Evolutionary conservation across 2,797 vertebrate genomes (phyloP), one percentile per base, ranked within the genome.

Genomic region (Chelon labrosus): DNA sequence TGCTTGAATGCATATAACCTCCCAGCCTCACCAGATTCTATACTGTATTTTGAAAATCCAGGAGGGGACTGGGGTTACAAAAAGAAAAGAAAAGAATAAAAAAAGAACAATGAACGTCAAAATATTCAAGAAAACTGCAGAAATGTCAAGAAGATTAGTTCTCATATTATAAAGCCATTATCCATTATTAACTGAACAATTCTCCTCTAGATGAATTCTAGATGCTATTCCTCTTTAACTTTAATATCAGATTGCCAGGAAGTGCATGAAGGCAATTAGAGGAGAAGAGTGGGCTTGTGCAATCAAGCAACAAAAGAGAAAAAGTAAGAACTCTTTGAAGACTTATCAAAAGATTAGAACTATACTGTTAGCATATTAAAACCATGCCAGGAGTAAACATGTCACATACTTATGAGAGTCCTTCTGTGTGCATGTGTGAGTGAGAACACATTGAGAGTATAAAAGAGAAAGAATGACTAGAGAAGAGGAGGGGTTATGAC

Each of bases 1-100:
- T 69, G 73, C 73, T 70, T 53, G 73, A 79, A 84, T 76, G 69
- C 72, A 70, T 61, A 72, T 49, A 66, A 71, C 61, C 12, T 19
- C 50, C 64, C 38, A 56, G 52, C 22, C n/a, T 10, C 53, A 49
- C 20, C 37, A 46, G 49, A 75, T 27, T 65, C 49, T 69, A 69
- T 25, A 56, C 63, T 61, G 58, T 67, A 76, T 85, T 35, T 66
- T 57, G 20, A 53, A 75, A 57, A 46, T 51, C 31, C 65, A 63
- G 44, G 5, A 0, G 46, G 62, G 59, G 27, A 51, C 59, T 70
- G 50, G 41, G 38, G 38, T 11, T 39, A 8, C 7, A 39, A 8
- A 39, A 39, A 10, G 75, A 58, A 25, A 38, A 62, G 22, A 55
- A 80, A 65, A 42, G 19, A 52, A 64, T 6, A 64, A 74, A 73